Evolutionary conservation across 2,888 invertebrate species (phyloP).

Genomic region (Plebejus argus): DNA sequence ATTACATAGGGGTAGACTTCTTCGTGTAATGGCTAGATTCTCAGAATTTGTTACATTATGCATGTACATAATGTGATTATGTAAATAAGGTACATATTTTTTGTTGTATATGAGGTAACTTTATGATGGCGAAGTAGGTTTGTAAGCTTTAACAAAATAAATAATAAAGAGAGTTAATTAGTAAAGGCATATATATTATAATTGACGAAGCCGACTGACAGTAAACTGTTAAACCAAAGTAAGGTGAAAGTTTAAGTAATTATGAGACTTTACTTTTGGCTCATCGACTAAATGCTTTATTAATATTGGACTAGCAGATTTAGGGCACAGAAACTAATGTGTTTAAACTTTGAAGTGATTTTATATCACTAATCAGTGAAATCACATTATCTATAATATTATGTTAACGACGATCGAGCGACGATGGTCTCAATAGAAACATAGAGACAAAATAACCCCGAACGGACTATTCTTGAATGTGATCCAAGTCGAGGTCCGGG

Average conservation of each 20-base stretch:
- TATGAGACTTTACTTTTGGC: neutral
- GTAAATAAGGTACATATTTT: neutral
- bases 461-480: slow-evolving; percentile 6
- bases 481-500: slow-evolving; percentile 4
- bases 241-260: neutral
- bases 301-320: neutral
- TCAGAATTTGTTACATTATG: slow-evolving; percentile 7
- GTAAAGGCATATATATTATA: neutral
- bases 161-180: neutral
- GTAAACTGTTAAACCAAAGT: neutral
- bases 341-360: too few relatives aligned
- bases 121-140: neutral
- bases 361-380: too few relatives aligned
- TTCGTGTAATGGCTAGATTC: neutral
- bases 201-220: neutral
- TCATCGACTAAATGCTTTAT: neutral
- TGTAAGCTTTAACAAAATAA: neutral
- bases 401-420: too few relatives aligned
- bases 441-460: too few relatives aligned
- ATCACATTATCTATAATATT: too few relatives aligned
- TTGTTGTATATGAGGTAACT: neutral
- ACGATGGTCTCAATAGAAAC: too few relatives aligned
- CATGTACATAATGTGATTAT: slow-evolving; percentile 13
- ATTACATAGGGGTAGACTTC: neutral
- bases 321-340: too few relatives aligned